Conservation (phyloP, 2,113 vertebrate genomes). For the Procavia capensis region DNA sequence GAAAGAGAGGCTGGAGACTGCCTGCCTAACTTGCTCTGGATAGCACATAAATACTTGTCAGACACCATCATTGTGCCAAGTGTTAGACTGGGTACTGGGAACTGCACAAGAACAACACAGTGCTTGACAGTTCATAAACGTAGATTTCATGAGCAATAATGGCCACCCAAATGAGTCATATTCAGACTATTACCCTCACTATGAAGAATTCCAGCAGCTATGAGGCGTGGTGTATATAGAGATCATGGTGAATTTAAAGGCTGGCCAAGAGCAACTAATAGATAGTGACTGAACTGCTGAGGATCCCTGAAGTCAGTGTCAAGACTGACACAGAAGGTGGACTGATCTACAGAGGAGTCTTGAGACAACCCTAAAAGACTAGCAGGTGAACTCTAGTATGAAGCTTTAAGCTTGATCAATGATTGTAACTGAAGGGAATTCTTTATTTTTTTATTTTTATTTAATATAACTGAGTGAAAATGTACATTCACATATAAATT, state of each 20-base stretch:
- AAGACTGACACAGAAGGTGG: neutral
- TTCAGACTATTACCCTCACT: neutral
- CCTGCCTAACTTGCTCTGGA: neutral
- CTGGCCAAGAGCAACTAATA: neutral
- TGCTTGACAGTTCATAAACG: neutral
- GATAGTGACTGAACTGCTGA: neutral
- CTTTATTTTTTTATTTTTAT: no score
- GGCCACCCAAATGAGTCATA: neutral
- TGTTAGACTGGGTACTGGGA: neutral
- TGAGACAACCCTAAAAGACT: neutral
- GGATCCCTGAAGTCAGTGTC: neutral
- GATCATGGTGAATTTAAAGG: neutral
- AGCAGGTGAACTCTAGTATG: no score
- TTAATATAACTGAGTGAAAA: no score
- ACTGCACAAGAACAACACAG: neutral
- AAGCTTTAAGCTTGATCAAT: neutral
- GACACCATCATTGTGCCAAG: neutral
- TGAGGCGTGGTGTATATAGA: neutral
- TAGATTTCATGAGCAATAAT: neutral
- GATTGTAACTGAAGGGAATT: neutral
- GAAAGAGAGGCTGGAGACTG: neutral
- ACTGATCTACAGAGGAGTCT: no score
- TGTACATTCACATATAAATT: no score
- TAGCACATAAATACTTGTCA: neutral
- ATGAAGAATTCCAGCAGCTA: neutral